Evolutionary conservation across 2,113 vertebrate species (phyloP), one percentile per base, ranked within the genome.

Genomic region (Ophiodon elongatus): DNA sequence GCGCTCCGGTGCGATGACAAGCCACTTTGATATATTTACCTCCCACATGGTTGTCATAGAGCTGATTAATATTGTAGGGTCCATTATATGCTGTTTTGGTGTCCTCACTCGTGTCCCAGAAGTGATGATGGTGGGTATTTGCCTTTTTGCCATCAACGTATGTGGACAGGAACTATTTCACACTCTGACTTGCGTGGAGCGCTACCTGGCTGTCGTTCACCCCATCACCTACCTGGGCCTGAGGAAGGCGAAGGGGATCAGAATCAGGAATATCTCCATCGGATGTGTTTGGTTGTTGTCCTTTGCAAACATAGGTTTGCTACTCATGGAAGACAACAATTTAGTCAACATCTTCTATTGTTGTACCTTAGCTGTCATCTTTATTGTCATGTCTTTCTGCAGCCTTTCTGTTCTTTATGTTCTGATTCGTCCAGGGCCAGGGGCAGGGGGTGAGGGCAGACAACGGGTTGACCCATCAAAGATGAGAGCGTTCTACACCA

Each of bases 131-230:
- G 8, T 10, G 39, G 39, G 39, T 41, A 1, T 41, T 7, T 41
- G 2, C 8, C 41, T 69, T 7, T 31, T 31, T 0, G 0, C 0
- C 19, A 7, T 60, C 0, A 45, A 17, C 35, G 1, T 8, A 19
- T 4, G 11, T 23, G 73, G 31, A 37, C 39, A 62, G 31, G 4
- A 23, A 2, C 3, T 45, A 0, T 64, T 78, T 31, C 73, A 85
- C 60, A 13, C 50, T 6, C 66, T 85, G 8, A 85, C 66, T n/a
- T 81, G 78, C 8, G 3, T 62, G 6, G 84, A 85, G 33, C 84
- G 68, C 33, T 82, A 85, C 68, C 27, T 82, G 62, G 84, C 84
- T 21, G 68, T 77, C 0, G 45, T 85, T 33, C 79, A 77, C 37
- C 84, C 84, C 4, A 13, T 85, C 63, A 13, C 21, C 31, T 85